A percentile compares a stretch with the other conserved stretches of the same genome.
Conservation (phyloP, 2,797 vertebrate genomes). For the Okamejei kenojei region DNA sequence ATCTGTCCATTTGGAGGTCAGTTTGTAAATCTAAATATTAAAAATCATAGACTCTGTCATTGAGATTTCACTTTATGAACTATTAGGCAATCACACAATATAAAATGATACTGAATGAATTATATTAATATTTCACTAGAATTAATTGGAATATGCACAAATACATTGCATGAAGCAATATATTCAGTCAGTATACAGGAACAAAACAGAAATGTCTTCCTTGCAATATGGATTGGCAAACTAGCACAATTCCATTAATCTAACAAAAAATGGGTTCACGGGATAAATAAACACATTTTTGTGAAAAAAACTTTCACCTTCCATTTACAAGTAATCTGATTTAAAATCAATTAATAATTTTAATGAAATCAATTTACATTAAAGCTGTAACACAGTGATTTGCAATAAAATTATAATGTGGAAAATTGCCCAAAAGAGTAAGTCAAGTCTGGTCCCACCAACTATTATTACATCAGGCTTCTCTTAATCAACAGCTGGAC, state of each 20-base stretch:
- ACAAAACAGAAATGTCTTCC: neutral
- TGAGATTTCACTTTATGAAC: neutral
- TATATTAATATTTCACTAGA: no score
- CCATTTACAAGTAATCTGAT: no score
- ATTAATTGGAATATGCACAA: neutral
- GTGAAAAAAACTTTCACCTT: no score
- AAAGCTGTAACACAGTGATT: neutral
- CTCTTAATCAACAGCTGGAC: no score
- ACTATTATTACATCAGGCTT: no score
- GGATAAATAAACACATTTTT: no score
- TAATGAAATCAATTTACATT: neutral
- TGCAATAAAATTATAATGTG: neutral
- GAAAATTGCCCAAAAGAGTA: no score
- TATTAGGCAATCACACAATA: neutral
- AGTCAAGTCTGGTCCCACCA: no score
- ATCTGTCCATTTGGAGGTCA: neutral
- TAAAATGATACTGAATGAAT: neutral
- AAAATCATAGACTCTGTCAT: neutral
- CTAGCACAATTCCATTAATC: neutral
- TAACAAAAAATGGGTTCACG: neutral
- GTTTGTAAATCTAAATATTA: neutral
- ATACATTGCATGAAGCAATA: neutral
- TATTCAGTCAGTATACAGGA: no score
- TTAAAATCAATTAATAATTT: neutral
- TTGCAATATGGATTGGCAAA: neutral